phyloP scores from a whole-genome alignment of 2,888 invertebrate species.

The Cancer borealis region DNA sequence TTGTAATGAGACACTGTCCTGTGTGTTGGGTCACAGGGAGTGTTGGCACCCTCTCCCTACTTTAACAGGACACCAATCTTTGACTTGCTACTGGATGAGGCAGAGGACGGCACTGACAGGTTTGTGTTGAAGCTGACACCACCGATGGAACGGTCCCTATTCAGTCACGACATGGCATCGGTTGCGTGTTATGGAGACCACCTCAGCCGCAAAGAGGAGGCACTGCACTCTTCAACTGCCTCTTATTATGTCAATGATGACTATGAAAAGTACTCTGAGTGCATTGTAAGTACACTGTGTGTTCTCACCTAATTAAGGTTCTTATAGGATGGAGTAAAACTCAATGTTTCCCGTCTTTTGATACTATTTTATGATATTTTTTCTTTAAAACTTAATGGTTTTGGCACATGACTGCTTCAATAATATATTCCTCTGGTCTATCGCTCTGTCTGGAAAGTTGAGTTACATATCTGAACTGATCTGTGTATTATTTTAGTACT shows the following conservation, averaged over 20 bases:
- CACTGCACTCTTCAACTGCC: background rate
- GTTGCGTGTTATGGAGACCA: slow-evolving; percentile 42
- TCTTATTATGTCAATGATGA: slow-evolving; percentile 46
- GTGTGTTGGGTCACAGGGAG: background rate
- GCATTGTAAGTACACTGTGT: slow-evolving; percentile 52
- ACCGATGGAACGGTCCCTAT: slow-evolving; percentile 50
- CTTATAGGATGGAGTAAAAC: no score
- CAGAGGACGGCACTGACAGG: background rate
- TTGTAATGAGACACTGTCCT: background rate
- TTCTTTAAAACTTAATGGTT: no score
- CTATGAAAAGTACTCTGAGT: slow-evolving; percentile 51
- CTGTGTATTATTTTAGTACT: no score
- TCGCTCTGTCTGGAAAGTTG: no score
- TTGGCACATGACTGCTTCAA: no score
- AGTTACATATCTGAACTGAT: no score
- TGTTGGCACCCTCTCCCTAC: background rate
- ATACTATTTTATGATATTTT: no score
- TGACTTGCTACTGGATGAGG: slow-evolving; percentile 65
- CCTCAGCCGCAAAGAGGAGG: background rate
- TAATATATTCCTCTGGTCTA: no score
- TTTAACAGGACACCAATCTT: slow-evolving; percentile 69
- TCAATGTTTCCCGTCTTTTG: no score
- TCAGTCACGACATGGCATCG: slow-evolving; percentile 54
- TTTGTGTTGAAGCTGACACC: slow-evolving; percentile 62
- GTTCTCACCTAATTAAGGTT: no score